Evolutionary conservation across 2,888 invertebrate genomes (phyloP), one percentile per base, ranked within the genome.

Genomic region (Caenorhabditis becei): DNA sequence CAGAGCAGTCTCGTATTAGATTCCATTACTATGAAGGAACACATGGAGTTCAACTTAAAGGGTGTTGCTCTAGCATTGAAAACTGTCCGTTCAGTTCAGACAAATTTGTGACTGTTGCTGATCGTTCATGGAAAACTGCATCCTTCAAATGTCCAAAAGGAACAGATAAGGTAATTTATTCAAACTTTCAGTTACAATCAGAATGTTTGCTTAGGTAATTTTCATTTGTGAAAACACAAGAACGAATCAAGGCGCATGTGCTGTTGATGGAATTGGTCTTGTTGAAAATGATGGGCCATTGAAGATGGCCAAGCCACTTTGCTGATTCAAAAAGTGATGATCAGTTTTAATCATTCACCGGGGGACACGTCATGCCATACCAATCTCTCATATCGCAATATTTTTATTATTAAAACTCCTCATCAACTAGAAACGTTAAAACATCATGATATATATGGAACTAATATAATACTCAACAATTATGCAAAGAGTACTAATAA

Each of bases 1-100:
- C 82, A 20, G 90, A 89, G 58, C 80, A 84, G 41, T 71, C 85
- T 0, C 81, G 89, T 23, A 80, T 91, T 59, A 74, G 89, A 61
- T 91, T 91, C 88, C 88, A 88, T 70, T 90, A 87, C 80, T 91
- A 91, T 71, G 91, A 91, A 70, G 89, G 90, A 79, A 91, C 91
- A 1, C 91, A 91, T 56, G 91, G 91, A 71, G 89, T 91, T 59
- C 91, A 91, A 71, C 87, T 91, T 24, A 91, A 90, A 77, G 88
- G 84, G 51, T 88, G 87, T 59, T 88, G 88, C 49, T 79, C 79
- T 7, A 79, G 80, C n/a, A 78, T 86, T 18, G 88, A 88, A 24
- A 82, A 72, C 62, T 88, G 88, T 66, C 86, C 88, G 62, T 88
- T 88, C 86, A 84, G 86, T 59, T 89, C 91, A 23, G 90, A 91